Evolutionary conservation across 1,140 invertebrate species (phyloP).

Genomic region (Pectinophora gossypiella): DNA sequence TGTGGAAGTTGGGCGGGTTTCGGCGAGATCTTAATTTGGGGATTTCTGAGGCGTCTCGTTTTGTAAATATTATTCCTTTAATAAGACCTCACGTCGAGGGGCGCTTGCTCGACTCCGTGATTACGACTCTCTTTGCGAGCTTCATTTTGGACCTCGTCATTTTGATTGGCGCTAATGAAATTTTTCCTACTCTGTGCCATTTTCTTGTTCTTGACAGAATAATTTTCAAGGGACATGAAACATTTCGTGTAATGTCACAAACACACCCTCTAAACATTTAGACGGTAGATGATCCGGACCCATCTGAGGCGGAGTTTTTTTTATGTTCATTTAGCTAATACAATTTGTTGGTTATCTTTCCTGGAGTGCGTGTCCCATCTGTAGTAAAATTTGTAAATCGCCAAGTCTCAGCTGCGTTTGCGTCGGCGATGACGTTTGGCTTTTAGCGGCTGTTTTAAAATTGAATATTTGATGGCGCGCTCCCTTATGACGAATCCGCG

Average conservation of each 20-base stretch:
- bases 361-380: conserved; percentile 70
- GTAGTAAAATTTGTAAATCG: conserved; percentile 71
- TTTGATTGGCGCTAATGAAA: conserved; percentile 76
- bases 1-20: conserved; percentile 75
- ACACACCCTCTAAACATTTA: conserved; percentile 60
- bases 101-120: conserved; percentile 69
- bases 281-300: conserved; percentile 42
- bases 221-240: conserved; percentile 56
- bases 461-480: conserved; percentile 74
- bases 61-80: conserved; percentile 76
- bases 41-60: conserved; percentile 75
- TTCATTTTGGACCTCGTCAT: conserved; percentile 74
- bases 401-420: conserved; percentile 66
- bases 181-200: conserved; percentile 67
- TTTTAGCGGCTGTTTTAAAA: conserved; percentile 75
- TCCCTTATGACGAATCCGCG: conserved; percentile 71
- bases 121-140: conserved; percentile 70
- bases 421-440: conserved; percentile 69
- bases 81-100: conserved; percentile 74
- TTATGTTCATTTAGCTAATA: conserved; percentile 67
- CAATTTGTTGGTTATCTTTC: conserved; percentile 67
- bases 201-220: conserved; percentile 71
- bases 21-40: conserved; percentile 73
- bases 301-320: conserved; percentile 55
- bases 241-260: conserved; percentile 50